Base-by-base conservation (phyloP, 2,888 invertebrate genomes). In the Eristalis arbustorum region DNA sequence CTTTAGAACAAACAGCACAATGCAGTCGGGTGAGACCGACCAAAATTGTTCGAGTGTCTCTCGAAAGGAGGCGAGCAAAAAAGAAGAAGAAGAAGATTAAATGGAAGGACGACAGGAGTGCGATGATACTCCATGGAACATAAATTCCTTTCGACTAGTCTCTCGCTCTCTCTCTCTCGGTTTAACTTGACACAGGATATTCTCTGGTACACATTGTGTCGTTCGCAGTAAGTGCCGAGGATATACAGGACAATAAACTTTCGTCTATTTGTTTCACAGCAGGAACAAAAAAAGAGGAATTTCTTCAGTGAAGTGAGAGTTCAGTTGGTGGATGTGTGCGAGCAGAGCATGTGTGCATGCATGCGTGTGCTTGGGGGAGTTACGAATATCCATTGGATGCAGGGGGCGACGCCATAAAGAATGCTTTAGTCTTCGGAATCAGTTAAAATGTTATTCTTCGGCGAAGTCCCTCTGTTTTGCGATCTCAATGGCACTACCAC, bases 191-290 rank as follows among this genome's bases (percentile, higher is more conserved):
- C 80, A 79, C 75, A 62, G 75, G 80, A 67, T 79, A 68, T 66
- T 74, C 62, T 67, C 62, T 75, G 73, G 31, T 73, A 23, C 61
- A 85, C 67, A 81, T 66, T 64, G 63, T 77, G 69, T 77, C 37
- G 56, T 71, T 71, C 79, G 57, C 57, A 72, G 76, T 76, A 85
- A 84, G 84, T 84, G 81, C 67, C 66, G 67, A 75, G 42, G 64
- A 69, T 62, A 75, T 80, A 68, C 81, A 68, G 84, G 72, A 85
- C 85, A 85, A 85, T 85, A 85, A 85, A 85, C 81, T 81, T 85
- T 66, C n/a, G 77, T 81, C 81, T 81, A 81, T 85, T 81, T 81
- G 84, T 73, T 81, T 64, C 40, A 78, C 22, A 73, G 77, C n/a
- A 71, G 75, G 56, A 69, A 79, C 63, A n/a, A 5, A 63, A 8